These are phyloP conservation scores for Tyrannus savana DNA, from an alignment of 2,113 vertebrate species.

Conservation along the genomic window DNA sequence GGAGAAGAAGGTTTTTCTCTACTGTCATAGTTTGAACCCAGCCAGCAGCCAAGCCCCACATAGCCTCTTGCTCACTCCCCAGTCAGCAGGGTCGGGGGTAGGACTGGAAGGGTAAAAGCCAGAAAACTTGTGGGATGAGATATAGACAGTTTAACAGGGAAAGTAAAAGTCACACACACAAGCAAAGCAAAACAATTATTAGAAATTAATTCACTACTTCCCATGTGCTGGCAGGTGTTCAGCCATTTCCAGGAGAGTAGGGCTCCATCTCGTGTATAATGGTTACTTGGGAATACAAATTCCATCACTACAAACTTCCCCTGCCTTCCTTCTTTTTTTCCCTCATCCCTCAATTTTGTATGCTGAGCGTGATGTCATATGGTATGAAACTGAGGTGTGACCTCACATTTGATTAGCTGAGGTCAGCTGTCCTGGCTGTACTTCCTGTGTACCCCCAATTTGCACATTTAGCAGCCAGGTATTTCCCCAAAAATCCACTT, in stretches of 20 bases:
- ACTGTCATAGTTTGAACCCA: not conserved
- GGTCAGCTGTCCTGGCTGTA: not conserved
- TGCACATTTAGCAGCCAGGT: not conserved
- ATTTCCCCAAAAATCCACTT: not conserved
- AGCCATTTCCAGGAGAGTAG: not conserved
- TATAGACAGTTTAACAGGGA: not conserved
- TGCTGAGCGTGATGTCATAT: fast-evolving
- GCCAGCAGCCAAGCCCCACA: too few relatives aligned
- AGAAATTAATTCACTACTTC: not conserved
- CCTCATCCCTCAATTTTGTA: not conserved
- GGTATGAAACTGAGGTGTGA: not conserved
- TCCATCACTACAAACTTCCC: not conserved
- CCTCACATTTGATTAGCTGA: not conserved
- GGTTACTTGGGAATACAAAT: not conserved
- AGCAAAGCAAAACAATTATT: not conserved
- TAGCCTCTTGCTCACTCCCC: not conserved
- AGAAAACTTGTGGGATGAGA: not conserved
- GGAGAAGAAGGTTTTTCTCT: not conserved
- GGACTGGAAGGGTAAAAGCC: not conserved
- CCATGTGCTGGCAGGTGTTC: not conserved
- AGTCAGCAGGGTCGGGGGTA: not conserved
- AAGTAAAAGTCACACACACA: not conserved
- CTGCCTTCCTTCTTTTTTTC: not conserved
- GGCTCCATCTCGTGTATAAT: too few relatives aligned
- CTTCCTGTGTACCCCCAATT: not conserved